Evolutionary conservation across 2,797 vertebrate genomes (phyloP).

Genomic region (Okamejei kenojei): DNA sequence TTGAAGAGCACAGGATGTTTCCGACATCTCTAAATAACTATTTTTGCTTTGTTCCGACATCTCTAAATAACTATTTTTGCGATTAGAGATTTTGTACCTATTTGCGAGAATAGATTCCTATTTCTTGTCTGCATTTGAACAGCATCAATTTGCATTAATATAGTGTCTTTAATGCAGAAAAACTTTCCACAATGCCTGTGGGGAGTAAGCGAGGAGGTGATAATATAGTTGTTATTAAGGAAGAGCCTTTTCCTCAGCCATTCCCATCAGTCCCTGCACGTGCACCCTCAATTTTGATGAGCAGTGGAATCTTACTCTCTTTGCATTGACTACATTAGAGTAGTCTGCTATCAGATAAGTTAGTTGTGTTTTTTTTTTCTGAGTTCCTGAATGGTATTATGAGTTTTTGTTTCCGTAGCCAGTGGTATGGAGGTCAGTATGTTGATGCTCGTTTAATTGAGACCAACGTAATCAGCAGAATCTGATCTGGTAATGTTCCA

Average conservation of each 20-base stretch:
- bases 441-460: background rate
- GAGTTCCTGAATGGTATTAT: too few species aligned
- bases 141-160: background rate
- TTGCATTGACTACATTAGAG: too few species aligned
- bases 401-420: background rate
- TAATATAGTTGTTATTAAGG: background rate
- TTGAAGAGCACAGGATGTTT: background rate
- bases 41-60: too few species aligned
- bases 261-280: background rate
- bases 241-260: background rate
- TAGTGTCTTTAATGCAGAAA: background rate
- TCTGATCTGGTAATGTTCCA: background rate
- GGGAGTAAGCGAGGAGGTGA: background rate
- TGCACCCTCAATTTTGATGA: background rate
- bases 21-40: too few species aligned
- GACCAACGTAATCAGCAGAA: background rate
- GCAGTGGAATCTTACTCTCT: background rate
- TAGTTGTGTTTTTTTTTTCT: too few species aligned
- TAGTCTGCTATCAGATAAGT: too few species aligned
- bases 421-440: background rate
- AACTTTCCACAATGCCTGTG: background rate
- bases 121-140: background rate
- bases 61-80: background rate
- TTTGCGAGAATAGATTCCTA: too few species aligned
- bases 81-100: background rate